These are phyloP conservation scores for Momotus momota DNA, from an alignment of 2,797 vertebrate genomes.

Conservation along the genomic window DNA sequence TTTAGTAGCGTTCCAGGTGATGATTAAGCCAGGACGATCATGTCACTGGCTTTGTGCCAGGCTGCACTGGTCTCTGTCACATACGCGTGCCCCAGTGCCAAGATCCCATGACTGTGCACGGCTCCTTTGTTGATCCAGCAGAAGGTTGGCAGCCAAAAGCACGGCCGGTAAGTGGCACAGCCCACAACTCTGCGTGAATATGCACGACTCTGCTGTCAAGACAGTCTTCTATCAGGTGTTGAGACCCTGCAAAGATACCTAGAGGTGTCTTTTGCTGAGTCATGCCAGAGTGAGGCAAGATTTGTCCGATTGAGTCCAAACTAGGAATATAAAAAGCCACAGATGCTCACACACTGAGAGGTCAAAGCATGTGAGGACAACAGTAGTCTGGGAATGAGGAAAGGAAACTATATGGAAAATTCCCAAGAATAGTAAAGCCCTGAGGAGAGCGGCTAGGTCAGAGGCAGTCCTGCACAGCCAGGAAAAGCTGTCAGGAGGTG, in stretches of 20 bases:
- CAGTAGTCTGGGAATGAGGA: slow-evolving; percentile 57
- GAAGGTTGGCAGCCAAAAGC: not conserved
- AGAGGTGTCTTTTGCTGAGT: not conserved
- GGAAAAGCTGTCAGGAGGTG: slow-evolving; percentile 41
- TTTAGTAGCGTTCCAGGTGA: not conserved
- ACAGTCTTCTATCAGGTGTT: not conserved
- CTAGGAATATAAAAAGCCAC: not conserved
- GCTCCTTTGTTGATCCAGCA: not conserved
- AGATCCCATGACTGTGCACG: not conserved
- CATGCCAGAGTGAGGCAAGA: not conserved
- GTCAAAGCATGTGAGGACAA: not conserved
- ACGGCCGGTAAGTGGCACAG: not conserved
- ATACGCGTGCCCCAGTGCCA: not conserved
- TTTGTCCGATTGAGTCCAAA: not conserved
- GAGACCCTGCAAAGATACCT: not conserved
- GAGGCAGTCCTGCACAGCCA: not conserved
- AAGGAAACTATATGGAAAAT: slow-evolving; percentile 50
- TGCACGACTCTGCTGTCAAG: not conserved
- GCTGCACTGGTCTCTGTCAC: slow-evolving; percentile 49
- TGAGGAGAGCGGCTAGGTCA: slow-evolving; percentile 29
- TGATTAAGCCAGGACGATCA: not conserved
- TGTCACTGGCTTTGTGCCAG: not conserved
- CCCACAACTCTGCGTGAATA: not conserved
- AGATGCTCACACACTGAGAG: not conserved
- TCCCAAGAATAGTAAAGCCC: slow-evolving; percentile 54